These are phyloP conservation scores for chimpanzee (Pan troglodytes) DNA, from an alignment of 2,113 vertebrate species.

Conservation along the genomic window NHGRI_mPanTro3-v2.1_pri NC_086015.1:82187501-82188000, in stretches of 20 bases:
- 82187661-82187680: background rate
- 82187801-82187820: background rate
- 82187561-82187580: background rate
- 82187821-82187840: background rate
- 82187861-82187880: background rate
- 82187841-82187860: background rate
- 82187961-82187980: background rate
- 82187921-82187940: background rate
- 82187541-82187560: background rate
- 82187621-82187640: background rate
- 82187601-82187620: background rate
- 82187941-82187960: background rate
- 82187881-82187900: background rate
- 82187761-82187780: background rate
- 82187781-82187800: background rate
- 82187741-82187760: background rate
- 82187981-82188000: background rate
- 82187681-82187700: background rate
- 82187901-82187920: background rate
- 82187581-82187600: background rate
- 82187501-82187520: background rate
- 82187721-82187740: background rate
- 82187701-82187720: background rate
- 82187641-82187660: background rate
- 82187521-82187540: background rate